Conservation (phyloP, 1,140 invertebrate species). For the Zophobas morio region DNA sequence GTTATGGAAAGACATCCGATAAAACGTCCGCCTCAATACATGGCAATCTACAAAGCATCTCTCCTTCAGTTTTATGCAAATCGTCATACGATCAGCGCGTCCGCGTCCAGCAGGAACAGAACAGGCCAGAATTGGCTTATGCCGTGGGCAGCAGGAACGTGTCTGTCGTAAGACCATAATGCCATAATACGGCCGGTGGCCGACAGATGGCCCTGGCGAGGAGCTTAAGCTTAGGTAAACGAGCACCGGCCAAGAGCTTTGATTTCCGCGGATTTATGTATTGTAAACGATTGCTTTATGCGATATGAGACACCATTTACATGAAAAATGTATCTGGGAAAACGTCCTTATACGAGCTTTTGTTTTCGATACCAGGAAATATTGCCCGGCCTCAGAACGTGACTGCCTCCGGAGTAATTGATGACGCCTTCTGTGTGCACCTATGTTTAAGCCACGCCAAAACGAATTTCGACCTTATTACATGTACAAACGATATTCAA, state of each 20-base stretch:
- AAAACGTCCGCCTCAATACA: constrained; percentile 37
- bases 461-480: not conserved
- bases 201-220: constrained; percentile 57
- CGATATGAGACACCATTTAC: constrained; percentile 69
- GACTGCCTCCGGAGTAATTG: constrained; percentile 66
- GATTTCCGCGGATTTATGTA: constrained; percentile 69
- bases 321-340: constrained; percentile 68
- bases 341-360: constrained; percentile 66
- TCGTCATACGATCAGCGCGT: constrained; percentile 36
- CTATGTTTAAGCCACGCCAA: constrained; percentile 4
- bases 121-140: constrained; percentile 48
- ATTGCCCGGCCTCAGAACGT: constrained; percentile 65
- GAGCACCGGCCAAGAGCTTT: constrained; percentile 62
- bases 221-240: constrained; percentile 62
- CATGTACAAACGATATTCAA: not conserved
- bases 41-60: constrained; percentile 38
- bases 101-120: not conserved
- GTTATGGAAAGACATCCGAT: constrained; percentile 36
- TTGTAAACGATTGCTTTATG: constrained; percentile 69
- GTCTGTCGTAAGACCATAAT: constrained; percentile 38
- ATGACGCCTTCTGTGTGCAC: constrained; percentile 58
- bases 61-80: constrained; percentile 47
- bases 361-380: constrained; percentile 69
- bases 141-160: constrained; percentile 37
- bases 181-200: constrained; percentile 45